These are phyloP conservation scores for Tuta absoluta DNA, from an alignment of 2,888 invertebrate species.

Conservation along the genomic window DNA sequence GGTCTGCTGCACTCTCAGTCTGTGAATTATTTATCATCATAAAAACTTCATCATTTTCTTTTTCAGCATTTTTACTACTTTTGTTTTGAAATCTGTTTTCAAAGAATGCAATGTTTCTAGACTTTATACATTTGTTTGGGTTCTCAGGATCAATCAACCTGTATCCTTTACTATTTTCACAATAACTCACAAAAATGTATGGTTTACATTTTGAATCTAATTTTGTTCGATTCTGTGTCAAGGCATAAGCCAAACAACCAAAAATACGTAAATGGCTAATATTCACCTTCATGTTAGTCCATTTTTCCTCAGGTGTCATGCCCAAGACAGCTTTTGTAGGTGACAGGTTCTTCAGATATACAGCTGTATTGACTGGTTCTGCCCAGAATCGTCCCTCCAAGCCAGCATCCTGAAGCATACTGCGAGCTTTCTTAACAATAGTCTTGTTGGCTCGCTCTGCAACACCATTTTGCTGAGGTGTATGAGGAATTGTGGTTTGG, in stretches of 20 bases:
- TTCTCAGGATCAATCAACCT: slow-evolving; percentile 29
- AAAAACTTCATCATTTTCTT: slow-evolving; percentile 13
- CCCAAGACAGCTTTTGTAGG: slow-evolving; percentile 34
- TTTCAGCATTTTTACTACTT: neutral
- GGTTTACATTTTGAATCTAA: slow-evolving; percentile 30
- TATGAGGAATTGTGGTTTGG: neutral
- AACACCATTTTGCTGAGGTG: slow-evolving; percentile 1
- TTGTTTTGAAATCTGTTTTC: slow-evolving; percentile 13
- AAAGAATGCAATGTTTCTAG: slow-evolving; percentile 32
- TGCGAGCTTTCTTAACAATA: neutral
- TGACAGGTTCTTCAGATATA: slow-evolving; percentile 33
- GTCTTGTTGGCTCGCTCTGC: neutral
- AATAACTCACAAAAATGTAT: slow-evolving; percentile 30
- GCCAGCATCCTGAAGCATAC: too few species aligned
- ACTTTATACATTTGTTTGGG: slow-evolving; percentile 27
- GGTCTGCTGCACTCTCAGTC: neutral
- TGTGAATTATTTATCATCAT: neutral
- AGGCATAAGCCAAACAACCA: slow-evolving; percentile 35
- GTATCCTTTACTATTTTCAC: slow-evolving; percentile 28
- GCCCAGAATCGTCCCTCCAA: slow-evolving; percentile 32
- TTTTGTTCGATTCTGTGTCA: slow-evolving; percentile 31
- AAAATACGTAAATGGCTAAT: slow-evolving; percentile 32
- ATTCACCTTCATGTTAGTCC: slow-evolving; percentile 31
- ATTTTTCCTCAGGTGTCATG: slow-evolving; percentile 33
- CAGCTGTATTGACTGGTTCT: slow-evolving; percentile 34